Evolutionary conservation across 2,113 vertebrate genomes (phyloP), one percentile per base, ranked within the genome.

Genomic region (Eclectus roratus): DNA sequence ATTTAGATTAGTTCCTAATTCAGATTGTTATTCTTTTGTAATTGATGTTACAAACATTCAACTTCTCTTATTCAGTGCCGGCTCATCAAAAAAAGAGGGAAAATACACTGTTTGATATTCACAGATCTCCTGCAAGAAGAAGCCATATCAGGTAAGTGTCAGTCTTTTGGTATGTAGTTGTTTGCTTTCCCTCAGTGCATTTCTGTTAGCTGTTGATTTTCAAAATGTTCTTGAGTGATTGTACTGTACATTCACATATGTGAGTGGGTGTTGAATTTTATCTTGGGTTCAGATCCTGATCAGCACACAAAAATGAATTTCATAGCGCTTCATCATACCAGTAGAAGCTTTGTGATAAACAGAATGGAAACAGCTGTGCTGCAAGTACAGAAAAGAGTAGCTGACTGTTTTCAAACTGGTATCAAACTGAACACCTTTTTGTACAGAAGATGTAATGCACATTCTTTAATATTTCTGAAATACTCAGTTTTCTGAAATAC

Each of bases 111-210:
- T 99, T 99, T 97, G 99, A 99, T 98, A 99, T 99, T 70, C 99
- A 99, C 94, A 98, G 99, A 97, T 99, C 99, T 97, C 99, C 99
- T 97, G 99, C 99, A 80, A 98, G 99, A 98, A 99, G 99, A 99
- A 99, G 99, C 97, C 99, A 99, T 98, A 99, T 99, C 96, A 98
- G 99, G 99, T 99, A 96, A 90, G 89, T 85, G 35, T 49, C 64
- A 77, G 25, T 78, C 65, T 94, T 85, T 72, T 20, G 17, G 71
- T 92, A 31, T 4, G 4, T 85, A 66, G 47, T 73, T 89, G 52
- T 85, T 95, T 97, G 37, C 56, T 87, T 64, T 92, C 28, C 20
- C 39, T 60, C 29, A 44, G 65, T 47, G 44, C 25, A 0, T 72
- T 89, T 91, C 24, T 72, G 7, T 69, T 86, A 71, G 29, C 24